These are phyloP conservation scores for Danionella cerebrum DNA, from an alignment of 2,113 vertebrate genomes.

Conservation along the genomic window DNA sequence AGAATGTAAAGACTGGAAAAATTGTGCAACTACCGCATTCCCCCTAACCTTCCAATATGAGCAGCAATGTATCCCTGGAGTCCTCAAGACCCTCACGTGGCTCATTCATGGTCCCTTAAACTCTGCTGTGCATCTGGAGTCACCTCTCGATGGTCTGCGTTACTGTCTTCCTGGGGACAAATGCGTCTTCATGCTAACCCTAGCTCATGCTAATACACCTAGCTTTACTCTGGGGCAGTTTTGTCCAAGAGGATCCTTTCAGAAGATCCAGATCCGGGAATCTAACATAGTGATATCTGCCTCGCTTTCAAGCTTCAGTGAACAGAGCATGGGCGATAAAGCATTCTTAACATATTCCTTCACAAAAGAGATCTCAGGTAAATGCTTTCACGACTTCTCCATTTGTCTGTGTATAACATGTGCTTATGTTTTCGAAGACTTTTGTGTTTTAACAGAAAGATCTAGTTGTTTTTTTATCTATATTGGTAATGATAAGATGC, in stretches of 20 bases:
- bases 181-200: constrained; percentile 69
- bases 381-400: constrained; percentile 1
- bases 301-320: constrained; percentile 35
- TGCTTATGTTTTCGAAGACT: no score
- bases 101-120: constrained; percentile 56
- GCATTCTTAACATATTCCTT: constrained; percentile 66
- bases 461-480: no score
- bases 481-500: no score
- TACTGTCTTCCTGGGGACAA: constrained; percentile 58
- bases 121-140: constrained; percentile 60
- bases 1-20: constrained; percentile 56
- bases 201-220: constrained; percentile 36
- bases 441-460: no score
- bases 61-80: constrained; percentile 60
- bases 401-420: no score
- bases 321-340: constrained; percentile 24
- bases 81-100: constrained; percentile 70
- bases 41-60: constrained; percentile 57
- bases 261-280: constrained; percentile 72
- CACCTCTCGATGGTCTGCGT: constrained; percentile 57
- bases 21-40: constrained; percentile 52
- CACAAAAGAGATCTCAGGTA: constrained; percentile 72
- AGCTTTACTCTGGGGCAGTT: constrained; percentile 67
- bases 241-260: constrained; percentile 72
- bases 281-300: constrained; percentile 67